Evolutionary conservation across 2,113 vertebrate species (phyloP).

Genomic region (Spea multiplicata): DNA sequence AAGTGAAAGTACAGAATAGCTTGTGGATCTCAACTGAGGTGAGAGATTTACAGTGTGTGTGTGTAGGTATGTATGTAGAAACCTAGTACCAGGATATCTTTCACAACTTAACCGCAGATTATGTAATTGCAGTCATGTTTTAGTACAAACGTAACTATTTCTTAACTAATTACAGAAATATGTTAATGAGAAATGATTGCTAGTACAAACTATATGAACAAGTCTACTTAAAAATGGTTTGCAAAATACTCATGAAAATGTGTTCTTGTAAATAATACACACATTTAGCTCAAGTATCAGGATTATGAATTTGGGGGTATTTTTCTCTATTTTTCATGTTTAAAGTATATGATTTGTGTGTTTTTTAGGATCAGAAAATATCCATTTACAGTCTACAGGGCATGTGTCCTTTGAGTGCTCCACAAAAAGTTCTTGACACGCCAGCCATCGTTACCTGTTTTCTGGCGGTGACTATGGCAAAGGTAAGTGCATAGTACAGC

Average conservation of each 20-base stretch:
- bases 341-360: neutral
- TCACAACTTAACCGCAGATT: no score
- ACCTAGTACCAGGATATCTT: neutral
- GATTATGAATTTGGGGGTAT: no score
- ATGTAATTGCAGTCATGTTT: no score
- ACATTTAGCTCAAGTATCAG: no score
- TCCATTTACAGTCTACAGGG: constrained; percentile 91
- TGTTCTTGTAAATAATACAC: no score
- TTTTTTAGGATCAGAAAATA: constrained; percentile 86
- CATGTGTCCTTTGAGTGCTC: constrained; percentile 89
- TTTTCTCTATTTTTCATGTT: neutral
- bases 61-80: neutral
- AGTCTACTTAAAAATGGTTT: no score
- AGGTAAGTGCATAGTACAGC: constrained; percentile 67
- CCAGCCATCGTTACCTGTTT: constrained; percentile 89
- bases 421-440: constrained; percentile 80
- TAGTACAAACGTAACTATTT: no score
- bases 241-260: no score
- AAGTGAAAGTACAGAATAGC: constrained; percentile 81
- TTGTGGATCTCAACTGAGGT: constrained; percentile 95
- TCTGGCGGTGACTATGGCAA: constrained; percentile 71
- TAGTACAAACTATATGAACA: no score
- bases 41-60: neutral
- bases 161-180: no score
- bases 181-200: no score